Base-by-base conservation (phyloP, 2,888 invertebrate species). In the Lithophane ornitopus region DNA sequence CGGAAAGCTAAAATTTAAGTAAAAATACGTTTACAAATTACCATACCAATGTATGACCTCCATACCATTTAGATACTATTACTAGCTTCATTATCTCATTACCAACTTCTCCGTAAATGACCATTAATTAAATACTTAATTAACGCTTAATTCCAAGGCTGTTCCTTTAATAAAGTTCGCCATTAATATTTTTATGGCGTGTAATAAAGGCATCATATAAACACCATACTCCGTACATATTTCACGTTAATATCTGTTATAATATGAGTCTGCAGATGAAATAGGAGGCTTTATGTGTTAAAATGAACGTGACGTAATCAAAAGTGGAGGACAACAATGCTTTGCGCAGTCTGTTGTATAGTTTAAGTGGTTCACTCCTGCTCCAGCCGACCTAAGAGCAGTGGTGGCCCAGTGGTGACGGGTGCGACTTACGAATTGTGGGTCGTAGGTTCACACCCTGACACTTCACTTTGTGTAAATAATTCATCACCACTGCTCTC, bases 111-210 rank as follows among this genome's bases (percentile, higher is more conserved):
- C 14, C 61, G 2, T 44, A 39, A 68, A 58, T 44, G 11, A 7
- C 34, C 34, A 70, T 63, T 34, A 65, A 70, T 63, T 34, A 65
- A 72, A 59, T 65, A 3, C 11, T 58, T 62, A 70, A 70, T 70
- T 39, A 59, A 6, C 26, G 22, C 22, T 74, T 61, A 67, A 80
- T 68, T 70, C 39, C 82, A 81, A 85, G 76, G 81, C 34, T 68
- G 22, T 71, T 2, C 3, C 28, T 11, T n/a, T 61, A 52, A 73
- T 73, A 68, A 67, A 56, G 26, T 26, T 1, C 8, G 28, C n/a
- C 46, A 65, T 85, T 76, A 68, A 76, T 82, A 85, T 76, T 85
- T 82, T 85, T 70, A 85, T 82, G 58, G 39, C 28, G 12, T 34
- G 19, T 44, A 70, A 56, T 84, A 82, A 58, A 69, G 26, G 49